Conservation (phyloP, 1,140 invertebrate genomes). For the Tetramorium parvispinum region DNA sequence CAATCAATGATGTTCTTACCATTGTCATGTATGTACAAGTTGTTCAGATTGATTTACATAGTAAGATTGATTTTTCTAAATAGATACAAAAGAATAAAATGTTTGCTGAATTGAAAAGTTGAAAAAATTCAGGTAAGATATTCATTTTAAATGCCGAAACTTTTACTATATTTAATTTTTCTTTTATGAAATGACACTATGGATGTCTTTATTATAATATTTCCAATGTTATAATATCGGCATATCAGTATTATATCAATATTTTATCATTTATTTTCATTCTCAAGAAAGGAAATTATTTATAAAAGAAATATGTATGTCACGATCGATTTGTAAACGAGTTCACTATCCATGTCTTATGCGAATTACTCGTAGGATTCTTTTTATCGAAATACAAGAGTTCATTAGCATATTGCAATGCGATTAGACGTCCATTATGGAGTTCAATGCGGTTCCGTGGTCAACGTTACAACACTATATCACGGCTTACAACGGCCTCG, state of each 20-base stretch:
- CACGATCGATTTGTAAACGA: background rate
- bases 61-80: slow-evolving; percentile 13
- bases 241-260: background rate
- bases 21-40: background rate
- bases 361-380: background rate
- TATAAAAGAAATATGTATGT: background rate
- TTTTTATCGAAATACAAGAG: background rate
- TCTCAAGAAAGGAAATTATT: background rate
- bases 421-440: slow-evolving; percentile 52
- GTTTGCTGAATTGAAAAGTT: background rate
- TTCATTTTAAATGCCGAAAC: background rate
- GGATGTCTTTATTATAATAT: background rate
- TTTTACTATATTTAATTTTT: slow-evolving; percentile 10
- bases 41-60: slow-evolving; percentile 1
- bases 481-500: slow-evolving; percentile 52
- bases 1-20: slow-evolving; percentile 18
- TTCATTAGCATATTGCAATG: slow-evolving; percentile 40
- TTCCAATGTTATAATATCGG: background rate
- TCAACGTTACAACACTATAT: slow-evolving; percentile 55
- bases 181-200: background rate
- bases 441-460: slow-evolving; percentile 32
- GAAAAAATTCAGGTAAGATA: background rate
- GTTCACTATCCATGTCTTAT: background rate
- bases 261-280: background rate
- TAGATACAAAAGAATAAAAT: slow-evolving; percentile 1